Percentiles rank a stretch among this genome's conserved stretches.
Evolutionary conservation across 2,113 vertebrate species (phyloP).

Genomic region (Saccopteryx leptura): DNA sequence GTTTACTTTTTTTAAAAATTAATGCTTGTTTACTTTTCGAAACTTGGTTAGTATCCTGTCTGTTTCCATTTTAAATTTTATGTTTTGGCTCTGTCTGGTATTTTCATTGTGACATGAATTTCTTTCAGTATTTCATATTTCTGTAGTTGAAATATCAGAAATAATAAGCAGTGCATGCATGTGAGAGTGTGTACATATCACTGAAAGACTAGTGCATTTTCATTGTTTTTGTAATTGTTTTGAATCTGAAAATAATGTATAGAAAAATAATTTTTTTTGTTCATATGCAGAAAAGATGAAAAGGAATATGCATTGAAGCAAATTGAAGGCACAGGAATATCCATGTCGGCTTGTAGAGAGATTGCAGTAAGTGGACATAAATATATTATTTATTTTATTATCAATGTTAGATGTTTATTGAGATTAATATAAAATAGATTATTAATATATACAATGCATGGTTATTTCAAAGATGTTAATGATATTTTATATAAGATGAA

Average conservation of each 20-base stretch:
- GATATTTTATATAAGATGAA: slow-evolving; percentile 46
- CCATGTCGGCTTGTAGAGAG: slow-evolving; percentile 94
- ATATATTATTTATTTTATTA: slow-evolving; percentile 61
- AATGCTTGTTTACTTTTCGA: slow-evolving; percentile 65
- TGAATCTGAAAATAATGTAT: slow-evolving; percentile 63
- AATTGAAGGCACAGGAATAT: slow-evolving; percentile 94
- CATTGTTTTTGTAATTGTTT: slow-evolving; percentile 66
- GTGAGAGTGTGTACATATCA: slow-evolving; percentile 43
- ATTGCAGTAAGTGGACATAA: slow-evolving; percentile 92
- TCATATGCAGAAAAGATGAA: slow-evolving; percentile 91
- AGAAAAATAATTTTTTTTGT: slow-evolving; percentile 74
- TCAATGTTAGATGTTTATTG: slow-evolving; percentile 3
- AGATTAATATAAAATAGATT: slow-evolving; percentile 56
- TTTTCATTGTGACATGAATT: slow-evolving; percentile 71
- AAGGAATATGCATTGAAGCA: slow-evolving; percentile 94
- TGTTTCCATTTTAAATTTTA: slow-evolving; percentile 67
- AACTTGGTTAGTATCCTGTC: slow-evolving; percentile 66
- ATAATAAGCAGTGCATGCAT: slow-evolving; percentile 37
- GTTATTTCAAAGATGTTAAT: slow-evolving; percentile 60
- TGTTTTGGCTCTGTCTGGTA: slow-evolving; percentile 71
- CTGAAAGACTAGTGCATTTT: slow-evolving; percentile 34
- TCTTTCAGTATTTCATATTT: slow-evolving; percentile 68
- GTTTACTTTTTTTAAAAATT: slow-evolving; percentile 50
- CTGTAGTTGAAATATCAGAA: slow-evolving; percentile 67
- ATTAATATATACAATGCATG: slow-evolving; percentile 18